Evolutionary conservation across 2,113 vertebrate species (phyloP).

Genomic region (Sinocyclocheilus anshuiensis): DNA sequence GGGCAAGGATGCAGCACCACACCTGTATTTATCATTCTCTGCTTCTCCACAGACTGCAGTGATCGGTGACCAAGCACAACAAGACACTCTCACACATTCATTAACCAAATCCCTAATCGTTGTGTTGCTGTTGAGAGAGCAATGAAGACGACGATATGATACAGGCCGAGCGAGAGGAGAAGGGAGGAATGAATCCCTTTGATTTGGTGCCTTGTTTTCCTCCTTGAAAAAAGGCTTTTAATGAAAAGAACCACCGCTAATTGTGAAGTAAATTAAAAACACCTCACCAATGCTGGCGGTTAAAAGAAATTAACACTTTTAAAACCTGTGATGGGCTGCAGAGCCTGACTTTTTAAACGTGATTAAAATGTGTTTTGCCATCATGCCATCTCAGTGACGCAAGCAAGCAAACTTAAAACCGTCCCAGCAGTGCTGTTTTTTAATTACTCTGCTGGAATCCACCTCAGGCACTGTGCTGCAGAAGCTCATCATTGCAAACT

Average conservation of each 20-base stretch:
- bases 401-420: conserved; percentile 60
- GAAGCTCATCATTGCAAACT: conserved; percentile 23
- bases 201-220: conserved; percentile 64
- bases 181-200: conserved; percentile 49
- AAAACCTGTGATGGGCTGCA: conserved; percentile 65
- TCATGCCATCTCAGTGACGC: conserved; percentile 44
- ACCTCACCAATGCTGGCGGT: conserved; percentile 69
- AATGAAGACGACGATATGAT: conserved; percentile 43
- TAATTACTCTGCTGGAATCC: conserved; percentile 64
- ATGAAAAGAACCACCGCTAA: conserved; percentile 73
- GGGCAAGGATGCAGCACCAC: conserved; percentile 64
- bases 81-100: conserved; percentile 10
- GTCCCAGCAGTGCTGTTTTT: conserved; percentile 63
- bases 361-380: conserved; percentile 69
- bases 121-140: conserved; percentile 54
- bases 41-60: conserved; percentile 9
- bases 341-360: conserved; percentile 66
- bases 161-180: conserved; percentile 54
- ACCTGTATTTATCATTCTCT: conserved; percentile 60
- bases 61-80: conserved; percentile 34
- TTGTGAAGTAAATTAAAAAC: conserved; percentile 79
- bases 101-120: conserved; percentile 51
- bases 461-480: conserved; percentile 33
- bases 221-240: conserved; percentile 67
- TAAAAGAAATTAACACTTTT: conserved; percentile 71